These are phyloP conservation scores for Coremacera marginata DNA, from an alignment of 2,888 invertebrate species.

Conservation along the genomic window DNA sequence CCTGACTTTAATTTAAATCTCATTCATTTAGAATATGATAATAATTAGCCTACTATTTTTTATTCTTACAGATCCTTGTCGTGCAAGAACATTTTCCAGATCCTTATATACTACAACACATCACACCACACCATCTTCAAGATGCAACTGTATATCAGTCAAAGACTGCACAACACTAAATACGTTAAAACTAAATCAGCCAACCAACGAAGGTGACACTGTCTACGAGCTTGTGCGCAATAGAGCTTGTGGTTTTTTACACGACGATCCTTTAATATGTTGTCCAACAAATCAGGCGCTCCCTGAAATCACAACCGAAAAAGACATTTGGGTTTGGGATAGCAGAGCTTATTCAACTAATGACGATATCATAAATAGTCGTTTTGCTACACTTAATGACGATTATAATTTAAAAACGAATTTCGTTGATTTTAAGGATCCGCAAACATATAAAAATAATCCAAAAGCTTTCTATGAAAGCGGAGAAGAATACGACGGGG, in stretches of 20 bases:
- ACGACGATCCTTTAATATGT: not conserved
- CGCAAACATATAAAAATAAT: constrained; percentile 60
- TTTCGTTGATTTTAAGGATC: constrained; percentile 62
- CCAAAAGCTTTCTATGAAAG: constrained; percentile 58
- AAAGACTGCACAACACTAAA: constrained; percentile 59
- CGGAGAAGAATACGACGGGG: constrained; percentile 42
- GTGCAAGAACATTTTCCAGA: too few relatives aligned
- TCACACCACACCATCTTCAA: constrained; percentile 1
- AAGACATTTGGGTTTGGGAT: constrained; percentile 63
- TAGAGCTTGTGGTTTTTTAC: constrained; percentile 36
- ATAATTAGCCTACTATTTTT: too few relatives aligned
- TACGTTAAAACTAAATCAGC: constrained; percentile 52
- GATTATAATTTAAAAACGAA: constrained; percentile 46
- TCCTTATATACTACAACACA: too few relatives aligned
- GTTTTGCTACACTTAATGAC: not conserved
- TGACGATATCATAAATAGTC: not conserved
- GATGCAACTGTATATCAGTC: constrained; percentile 62
- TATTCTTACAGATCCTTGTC: too few relatives aligned
- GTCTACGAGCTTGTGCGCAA: constrained; percentile 40
- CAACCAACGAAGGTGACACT: not conserved
- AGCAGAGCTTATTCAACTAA: constrained; percentile 10
- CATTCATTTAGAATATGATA: too few relatives aligned
- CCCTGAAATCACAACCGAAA: not conserved
- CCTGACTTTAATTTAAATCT: too few relatives aligned
- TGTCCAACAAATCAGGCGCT: not conserved